Percentiles rank a stretch among this genome's conserved stretches.
Conservation (phyloP, 1,140 invertebrate genomes). For the Scaptomyza pallida region DNA sequence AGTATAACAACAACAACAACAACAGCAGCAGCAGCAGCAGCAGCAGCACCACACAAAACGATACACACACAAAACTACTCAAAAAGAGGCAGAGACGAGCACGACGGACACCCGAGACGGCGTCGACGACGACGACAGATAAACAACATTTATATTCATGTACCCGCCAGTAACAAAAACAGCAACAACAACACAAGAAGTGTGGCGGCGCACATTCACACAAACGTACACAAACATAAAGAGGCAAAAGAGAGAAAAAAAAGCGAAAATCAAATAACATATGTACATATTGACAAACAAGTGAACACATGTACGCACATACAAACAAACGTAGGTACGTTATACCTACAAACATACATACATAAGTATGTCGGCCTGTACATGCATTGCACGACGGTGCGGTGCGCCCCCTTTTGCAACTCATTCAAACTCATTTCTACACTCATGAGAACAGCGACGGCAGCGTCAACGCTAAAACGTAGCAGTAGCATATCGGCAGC, state of each 20-base stretch:
- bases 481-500: conserved; percentile 38
- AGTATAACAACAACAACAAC: conserved; percentile 5
- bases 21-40: conserved; percentile 13
- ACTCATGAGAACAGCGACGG: conserved; percentile 43
- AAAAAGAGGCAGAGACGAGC: conserved; percentile 38
- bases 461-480: conserved; percentile 6
- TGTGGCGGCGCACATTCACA: conserved; percentile 50
- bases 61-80: conserved; percentile 65
- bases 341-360: too few relatives aligned
- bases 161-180: conserved; percentile 53
- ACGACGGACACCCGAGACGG: conserved; percentile 50
- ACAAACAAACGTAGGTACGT: conserved; percentile 23
- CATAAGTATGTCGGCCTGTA: conserved; percentile 32
- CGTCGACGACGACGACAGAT: conserved; percentile 53
- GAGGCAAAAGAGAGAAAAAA: conserved; percentile 60
- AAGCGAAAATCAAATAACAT: conserved; percentile 79
- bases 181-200: conserved; percentile 55
- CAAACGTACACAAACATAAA: conserved; percentile 31
- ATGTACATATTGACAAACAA: conserved; percentile 80
- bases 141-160: conserved; percentile 82
- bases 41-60: conserved; percentile 39
- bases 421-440: conserved; percentile 76
- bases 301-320: conserved; percentile 39
- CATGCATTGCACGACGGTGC: conserved; percentile 22
- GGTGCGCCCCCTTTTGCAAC: conserved; percentile 28